Conservation (phyloP, 2,797 vertebrate genomes). For the Iguana delicatissima region DNA sequence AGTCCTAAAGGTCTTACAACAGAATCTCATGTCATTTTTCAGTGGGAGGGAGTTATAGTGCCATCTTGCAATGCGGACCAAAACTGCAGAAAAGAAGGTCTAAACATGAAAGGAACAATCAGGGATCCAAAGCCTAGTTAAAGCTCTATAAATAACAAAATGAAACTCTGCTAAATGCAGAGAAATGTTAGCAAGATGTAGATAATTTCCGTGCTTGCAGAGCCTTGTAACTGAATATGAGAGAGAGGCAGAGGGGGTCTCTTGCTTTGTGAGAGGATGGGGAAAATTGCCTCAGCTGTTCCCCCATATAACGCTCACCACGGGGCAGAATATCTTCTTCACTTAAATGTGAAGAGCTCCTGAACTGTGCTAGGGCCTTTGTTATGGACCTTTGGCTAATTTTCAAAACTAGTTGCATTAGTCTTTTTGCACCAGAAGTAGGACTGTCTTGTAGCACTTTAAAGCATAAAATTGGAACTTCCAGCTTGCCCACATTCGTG, state of each 20-base stretch:
- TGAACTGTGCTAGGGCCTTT: not conserved
- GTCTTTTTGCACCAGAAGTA: not conserved
- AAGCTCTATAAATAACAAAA: not conserved
- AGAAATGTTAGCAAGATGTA: not conserved
- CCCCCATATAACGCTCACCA: not conserved
- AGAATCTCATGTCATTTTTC: not conserved
- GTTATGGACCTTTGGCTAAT: not conserved
- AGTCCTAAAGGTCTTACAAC: not conserved
- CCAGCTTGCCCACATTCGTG: too few relatives aligned
- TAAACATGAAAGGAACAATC: not conserved
- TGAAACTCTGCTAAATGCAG: not conserved
- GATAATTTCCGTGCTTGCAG: not conserved
- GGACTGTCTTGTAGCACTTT: not conserved
- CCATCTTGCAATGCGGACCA: not conserved
- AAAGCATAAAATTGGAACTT: too few relatives aligned
- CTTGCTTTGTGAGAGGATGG: not conserved
- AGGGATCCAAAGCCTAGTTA: not conserved
- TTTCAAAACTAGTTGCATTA: not conserved
- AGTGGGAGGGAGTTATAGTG: not conserved
- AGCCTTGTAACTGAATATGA: not conserved
- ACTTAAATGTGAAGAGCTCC: not conserved
- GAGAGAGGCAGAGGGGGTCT: not conserved
- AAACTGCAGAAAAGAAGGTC: not conserved
- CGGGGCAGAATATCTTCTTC: not conserved
- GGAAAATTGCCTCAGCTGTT: too few relatives aligned